Evolutionary conservation across 2,113 vertebrate genomes (phyloP), one percentile per base, ranked within the genome.

Genomic region (Gallinago undulata): DNA sequence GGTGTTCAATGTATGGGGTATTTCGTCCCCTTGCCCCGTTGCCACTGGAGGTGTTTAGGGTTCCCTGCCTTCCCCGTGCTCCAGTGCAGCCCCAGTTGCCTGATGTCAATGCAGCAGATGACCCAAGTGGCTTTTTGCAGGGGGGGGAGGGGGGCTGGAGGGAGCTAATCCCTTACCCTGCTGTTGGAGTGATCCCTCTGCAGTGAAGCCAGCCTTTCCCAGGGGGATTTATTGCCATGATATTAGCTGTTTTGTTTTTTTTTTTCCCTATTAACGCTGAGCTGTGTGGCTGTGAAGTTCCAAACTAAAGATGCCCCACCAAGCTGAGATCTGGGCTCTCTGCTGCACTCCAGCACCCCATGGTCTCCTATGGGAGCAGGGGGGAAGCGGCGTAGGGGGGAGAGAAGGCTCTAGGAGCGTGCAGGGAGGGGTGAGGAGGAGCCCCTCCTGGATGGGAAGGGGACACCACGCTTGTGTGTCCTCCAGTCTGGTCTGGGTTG

Each of bases 401-500:
- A 30, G 43, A 45, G 19, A 48, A 59, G 35, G 62, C 56, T 35
- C 37, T 68, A 73, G 48, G 48, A 50, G 37, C 3, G 1, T 13
- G 27, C 10, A 8, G 13, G 10, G 24, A n/a, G 48, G 11, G 24
- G 11, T 9, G 50, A 81, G 51, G 47, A 72, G 41, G 23, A 74
- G 27, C 19, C 69, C 62, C n/a, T 11, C 4, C 9, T 22, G 53
- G 23, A 1, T 62, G 13, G 9, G 19, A 30, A 67, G 64, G 50
- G 60, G 43, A 82, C 10, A 8, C 39, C 11, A 3, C 5, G 0
- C 16, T 19, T 6, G 2, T 3, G 30, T 4, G 0, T 25, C 17
- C 19, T 13, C 23, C 5, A 0, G 51, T 68, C 5, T 24, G 13
- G 27, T 22, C 19, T 9, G 31, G 37, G 7, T 7, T 31, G 48